Evolutionary conservation across 2,113 vertebrate genomes (phyloP).

Genomic region (Prochilodus magdalenae): DNA sequence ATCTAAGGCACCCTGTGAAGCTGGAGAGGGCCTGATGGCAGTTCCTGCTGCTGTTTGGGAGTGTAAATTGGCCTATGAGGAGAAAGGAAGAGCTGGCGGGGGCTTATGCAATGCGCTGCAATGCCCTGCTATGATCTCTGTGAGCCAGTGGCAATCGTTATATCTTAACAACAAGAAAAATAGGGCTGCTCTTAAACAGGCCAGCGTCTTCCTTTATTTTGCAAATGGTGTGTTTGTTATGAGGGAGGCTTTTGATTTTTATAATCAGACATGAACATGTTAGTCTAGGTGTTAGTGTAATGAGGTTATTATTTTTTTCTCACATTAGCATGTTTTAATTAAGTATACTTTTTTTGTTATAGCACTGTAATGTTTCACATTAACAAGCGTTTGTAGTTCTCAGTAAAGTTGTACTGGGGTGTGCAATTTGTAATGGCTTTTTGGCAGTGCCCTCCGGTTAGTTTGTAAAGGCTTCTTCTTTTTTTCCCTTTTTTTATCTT

Average conservation of each 20-base stretch:
- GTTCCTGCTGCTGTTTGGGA: slow-evolving; percentile 19
- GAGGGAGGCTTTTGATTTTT: not conserved
- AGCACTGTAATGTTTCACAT: too few relatives aligned
- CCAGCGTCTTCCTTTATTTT: slow-evolving; percentile 52
- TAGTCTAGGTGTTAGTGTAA: not conserved
- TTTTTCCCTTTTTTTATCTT: too few relatives aligned
- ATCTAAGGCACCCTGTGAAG: not conserved
- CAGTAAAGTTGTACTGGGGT: not conserved
- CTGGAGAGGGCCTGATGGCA: not conserved
- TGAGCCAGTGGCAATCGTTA: slow-evolving; percentile 51
- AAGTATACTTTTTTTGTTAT: not conserved
- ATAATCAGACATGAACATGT: not conserved
- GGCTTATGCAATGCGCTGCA: slow-evolving; percentile 73
- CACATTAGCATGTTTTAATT: not conserved
- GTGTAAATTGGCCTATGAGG: slow-evolving; percentile 45
- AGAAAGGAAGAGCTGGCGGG: slow-evolving; percentile 26
- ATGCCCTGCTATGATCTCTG: slow-evolving; percentile 55
- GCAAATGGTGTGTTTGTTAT: not conserved
- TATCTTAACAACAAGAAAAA: slow-evolving; percentile 12
- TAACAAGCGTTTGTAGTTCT: not conserved
- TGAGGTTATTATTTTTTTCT: not conserved
- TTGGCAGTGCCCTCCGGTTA: not conserved
- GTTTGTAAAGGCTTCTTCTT: too few relatives aligned
- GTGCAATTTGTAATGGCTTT: not conserved
- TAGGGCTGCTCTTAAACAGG: slow-evolving; percentile 48